Evolutionary conservation across 2,888 invertebrate genomes (phyloP).

Genomic region (Trichacis sp.): DNA sequence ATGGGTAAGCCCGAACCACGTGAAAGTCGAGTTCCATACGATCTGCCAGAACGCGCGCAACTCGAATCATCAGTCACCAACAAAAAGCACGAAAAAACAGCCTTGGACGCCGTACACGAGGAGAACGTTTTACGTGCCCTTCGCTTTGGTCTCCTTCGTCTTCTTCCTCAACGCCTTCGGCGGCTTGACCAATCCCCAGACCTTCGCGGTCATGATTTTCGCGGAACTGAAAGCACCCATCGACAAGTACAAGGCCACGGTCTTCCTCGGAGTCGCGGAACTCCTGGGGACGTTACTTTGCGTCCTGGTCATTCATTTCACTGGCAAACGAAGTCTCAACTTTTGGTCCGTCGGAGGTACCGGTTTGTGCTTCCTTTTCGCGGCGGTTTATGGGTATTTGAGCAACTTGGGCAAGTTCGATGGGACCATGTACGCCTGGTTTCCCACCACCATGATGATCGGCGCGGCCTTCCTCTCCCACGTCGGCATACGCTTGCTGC

Average conservation of each 20-base stretch:
- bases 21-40: conserved; percentile 74
- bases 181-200: conserved; percentile 81
- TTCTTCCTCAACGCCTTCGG: conserved; percentile 83
- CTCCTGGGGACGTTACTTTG: conserved; percentile 77
- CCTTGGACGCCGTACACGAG: conserved; percentile 71
- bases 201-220: conserved; percentile 82
- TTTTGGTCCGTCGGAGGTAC: conserved; percentile 78
- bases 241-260: conserved; percentile 81
- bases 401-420: conserved; percentile 40
- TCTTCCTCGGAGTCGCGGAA: conserved; percentile 79
- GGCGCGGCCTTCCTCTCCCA: conserved; percentile 79
- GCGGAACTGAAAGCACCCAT: conserved; percentile 79
- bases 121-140: conserved; percentile 78
- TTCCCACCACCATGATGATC: conserved; percentile 77
- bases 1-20: conserved; percentile 76
- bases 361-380: conserved; percentile 75
- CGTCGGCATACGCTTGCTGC: conserved; percentile 77
- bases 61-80: conserved; percentile 35
- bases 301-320: conserved; percentile 77
- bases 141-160: conserved; percentile 74
- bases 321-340: conserved; percentile 79
- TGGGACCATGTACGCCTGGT: conserved; percentile 70
- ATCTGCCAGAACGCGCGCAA: conserved; percentile 69
- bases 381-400: conserved; percentile 72
- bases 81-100: conserved; percentile 28